Evolutionary conservation across 2,113 vertebrate species (phyloP).

Genomic region (Pituophis catenifer): DNA sequence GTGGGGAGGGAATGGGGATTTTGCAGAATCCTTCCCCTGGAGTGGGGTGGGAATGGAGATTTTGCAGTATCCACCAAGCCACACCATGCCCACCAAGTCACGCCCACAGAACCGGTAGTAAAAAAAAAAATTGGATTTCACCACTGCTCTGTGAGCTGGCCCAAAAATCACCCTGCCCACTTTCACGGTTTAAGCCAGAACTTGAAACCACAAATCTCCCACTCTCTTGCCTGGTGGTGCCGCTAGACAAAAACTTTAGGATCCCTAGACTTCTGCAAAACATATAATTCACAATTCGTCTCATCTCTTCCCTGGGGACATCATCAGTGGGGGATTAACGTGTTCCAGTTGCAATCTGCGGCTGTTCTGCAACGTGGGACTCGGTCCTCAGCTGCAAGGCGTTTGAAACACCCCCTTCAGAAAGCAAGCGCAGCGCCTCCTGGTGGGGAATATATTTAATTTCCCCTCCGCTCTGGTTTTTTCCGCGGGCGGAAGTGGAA

Average conservation of each 20-base stretch:
- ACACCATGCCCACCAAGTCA: no score
- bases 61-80: no score
- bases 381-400: background rate
- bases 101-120: no score
- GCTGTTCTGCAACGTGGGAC: background rate
- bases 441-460: background rate
- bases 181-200: background rate
- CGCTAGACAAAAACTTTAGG: background rate
- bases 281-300: background rate
- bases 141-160: background rate
- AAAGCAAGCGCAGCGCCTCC: constrained; percentile 29
- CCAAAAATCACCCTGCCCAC: background rate
- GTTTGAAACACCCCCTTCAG: background rate
- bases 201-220: background rate
- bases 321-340: background rate
- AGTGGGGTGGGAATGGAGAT: no score
- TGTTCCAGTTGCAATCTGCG: background rate
- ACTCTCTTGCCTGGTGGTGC: background rate
- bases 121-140: no score
- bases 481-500: constrained; percentile 5
- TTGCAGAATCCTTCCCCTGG: no score
- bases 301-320: background rate
- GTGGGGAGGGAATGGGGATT: no score
- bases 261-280: background rate
- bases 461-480: background rate